Percentiles rank a stretch among this genome's conserved stretches.
phyloP scores from a whole-genome alignment of 1,140 invertebrate species.

The Periplaneta americana region DNA sequence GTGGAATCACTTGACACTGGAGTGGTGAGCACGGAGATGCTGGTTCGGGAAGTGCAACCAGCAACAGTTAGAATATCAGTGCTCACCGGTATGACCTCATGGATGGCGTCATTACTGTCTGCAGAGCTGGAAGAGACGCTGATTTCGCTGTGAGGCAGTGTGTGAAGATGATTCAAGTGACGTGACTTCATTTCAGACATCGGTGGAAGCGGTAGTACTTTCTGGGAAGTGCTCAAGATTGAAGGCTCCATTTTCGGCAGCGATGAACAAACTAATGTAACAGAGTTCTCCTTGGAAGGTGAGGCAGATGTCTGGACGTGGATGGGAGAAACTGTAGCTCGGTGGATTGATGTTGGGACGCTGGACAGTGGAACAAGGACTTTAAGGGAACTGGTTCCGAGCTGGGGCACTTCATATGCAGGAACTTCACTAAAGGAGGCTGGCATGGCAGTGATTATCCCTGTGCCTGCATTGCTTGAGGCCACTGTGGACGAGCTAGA shows the following conservation, averaged over 20 bases:
- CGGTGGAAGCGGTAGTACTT: not conserved
- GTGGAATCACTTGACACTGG: not conserved
- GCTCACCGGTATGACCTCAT: not conserved
- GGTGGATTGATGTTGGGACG: not conserved
- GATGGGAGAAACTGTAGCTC: not conserved
- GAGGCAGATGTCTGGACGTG: not conserved
- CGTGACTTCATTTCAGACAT: constrained; percentile 4
- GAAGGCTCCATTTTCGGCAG: constrained; percentile 4
- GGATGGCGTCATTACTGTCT: not conserved
- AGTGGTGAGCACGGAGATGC: not conserved
- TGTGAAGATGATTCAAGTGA: not conserved
- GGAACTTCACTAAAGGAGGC: not conserved
- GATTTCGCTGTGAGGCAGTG: not conserved
- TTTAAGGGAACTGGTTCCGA: not conserved
- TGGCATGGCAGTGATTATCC: not conserved
- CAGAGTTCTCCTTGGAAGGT: constrained; percentile 7
- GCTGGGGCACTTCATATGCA: not conserved
- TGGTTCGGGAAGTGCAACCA: not conserved
- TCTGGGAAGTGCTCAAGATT: not conserved
- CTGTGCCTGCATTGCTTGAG: not conserved
- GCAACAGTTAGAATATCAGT: not conserved
- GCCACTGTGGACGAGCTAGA: not conserved
- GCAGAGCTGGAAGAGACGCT: not conserved
- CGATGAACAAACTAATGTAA: constrained; percentile 13
- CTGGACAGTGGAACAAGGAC: not conserved